A percentile compares a stretch with the other conserved stretches of the same genome.
Conservation (phyloP, 2,888 invertebrate genomes). For the Cyclophora albipunctata region DNA sequence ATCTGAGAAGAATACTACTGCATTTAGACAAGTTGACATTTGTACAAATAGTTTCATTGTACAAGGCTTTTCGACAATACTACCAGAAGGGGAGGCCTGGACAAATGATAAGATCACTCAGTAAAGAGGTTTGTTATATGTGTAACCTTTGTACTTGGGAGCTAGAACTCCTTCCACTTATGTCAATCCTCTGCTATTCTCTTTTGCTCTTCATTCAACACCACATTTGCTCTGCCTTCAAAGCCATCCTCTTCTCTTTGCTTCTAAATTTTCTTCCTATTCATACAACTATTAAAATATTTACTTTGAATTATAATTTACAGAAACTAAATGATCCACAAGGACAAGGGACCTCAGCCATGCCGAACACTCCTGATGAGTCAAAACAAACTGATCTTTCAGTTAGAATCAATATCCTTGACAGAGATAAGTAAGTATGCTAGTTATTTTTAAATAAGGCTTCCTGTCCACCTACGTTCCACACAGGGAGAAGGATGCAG, state of each 20-base stretch:
- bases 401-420: constrained; percentile 57
- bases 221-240: no score
- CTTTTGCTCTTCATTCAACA: no score
- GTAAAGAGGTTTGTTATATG: constrained; percentile 55
- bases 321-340: constrained; percentile 58
- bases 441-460: neutral
- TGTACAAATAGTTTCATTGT: constrained; percentile 85
- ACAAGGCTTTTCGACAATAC: constrained; percentile 82
- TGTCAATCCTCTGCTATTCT: no score
- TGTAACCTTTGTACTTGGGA: neutral
- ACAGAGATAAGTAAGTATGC: constrained; percentile 56
- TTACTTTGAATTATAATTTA: no score
- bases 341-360: constrained; percentile 48
- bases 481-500: no score
- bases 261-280: no score
- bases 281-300: no score
- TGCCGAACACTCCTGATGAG: constrained; percentile 41
- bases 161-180: no score
- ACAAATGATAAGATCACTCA: constrained; percentile 62
- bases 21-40: constrained; percentile 90
- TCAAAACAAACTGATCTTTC: constrained; percentile 51
- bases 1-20: constrained; percentile 86
- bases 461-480: neutral
- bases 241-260: no score
- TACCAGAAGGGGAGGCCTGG: constrained; percentile 76